Base-by-base conservation (phyloP, 1,140 invertebrate genomes). In the Aphidius gifuensis region DNA sequence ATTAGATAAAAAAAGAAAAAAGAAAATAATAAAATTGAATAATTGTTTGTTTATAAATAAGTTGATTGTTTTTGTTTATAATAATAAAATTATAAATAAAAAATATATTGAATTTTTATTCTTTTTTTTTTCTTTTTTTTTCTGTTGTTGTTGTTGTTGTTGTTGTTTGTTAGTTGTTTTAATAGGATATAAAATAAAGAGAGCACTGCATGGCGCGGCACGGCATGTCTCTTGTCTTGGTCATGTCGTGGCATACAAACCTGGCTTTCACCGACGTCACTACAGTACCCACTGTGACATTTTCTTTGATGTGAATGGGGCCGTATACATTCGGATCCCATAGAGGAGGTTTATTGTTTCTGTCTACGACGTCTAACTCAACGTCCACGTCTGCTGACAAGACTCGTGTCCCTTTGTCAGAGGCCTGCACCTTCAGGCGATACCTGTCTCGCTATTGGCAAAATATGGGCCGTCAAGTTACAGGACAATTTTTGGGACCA, bases 201-300 rank as follows among this genome's bases (percentile, higher is more conserved):
- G 62, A 66, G 63, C 64, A 70, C 65, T 66, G 67, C 70, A 76
- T 76, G 73, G 73, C 73, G 71, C 64, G 68, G 74, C 75, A 72
- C 71, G 74, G 69, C 72, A 76, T 76, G 77, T 74, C 70, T 74
- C 73, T 76, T 74, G 71, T 72, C 68, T 68, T 82, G 77, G 75
- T 80, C 75, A 77, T 76, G 74, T 80, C 76, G 76, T 82, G 77
- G 82, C 81, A 90, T 92, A 94, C 92, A 91, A 93, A 95, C 93
- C 93, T 94, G 86, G 93, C 93, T 90, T 94, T 96, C 82, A 96
- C 89, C 84, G 92, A 90, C 84, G 92, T 94, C 87, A 97, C 92
- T 88, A 93, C 89, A 84, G 92, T 94, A 89, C 94, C 92, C 86
- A 96, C 92, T 88, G 92, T 94, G 87, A 95, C 92, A 91, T 96